A percentile compares a stretch with the other conserved stretches of the same genome.
These are phyloP conservation scores for Pardalotus punctatus DNA, from an alignment of 2,113 vertebrate species.

Conservation along the genomic window DNA sequence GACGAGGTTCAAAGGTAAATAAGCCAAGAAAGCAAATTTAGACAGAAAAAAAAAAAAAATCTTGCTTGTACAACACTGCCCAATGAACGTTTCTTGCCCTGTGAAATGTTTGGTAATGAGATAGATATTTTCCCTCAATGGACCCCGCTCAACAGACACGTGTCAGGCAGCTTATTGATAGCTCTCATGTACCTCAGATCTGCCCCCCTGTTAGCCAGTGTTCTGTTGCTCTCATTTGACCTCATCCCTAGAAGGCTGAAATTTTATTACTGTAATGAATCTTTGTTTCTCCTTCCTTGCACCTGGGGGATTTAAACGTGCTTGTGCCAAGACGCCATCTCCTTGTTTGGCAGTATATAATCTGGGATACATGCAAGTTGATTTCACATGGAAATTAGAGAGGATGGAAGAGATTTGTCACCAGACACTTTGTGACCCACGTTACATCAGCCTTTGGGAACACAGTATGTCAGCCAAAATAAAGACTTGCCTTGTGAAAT, in stretches of 20 bases:
- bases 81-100: background rate
- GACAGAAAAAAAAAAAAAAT: background rate
- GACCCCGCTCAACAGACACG: background rate
- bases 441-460: conserved; percentile 31
- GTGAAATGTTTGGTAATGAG: background rate
- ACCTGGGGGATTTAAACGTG: background rate
- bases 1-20: background rate
- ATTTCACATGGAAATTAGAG: conserved; percentile 27
- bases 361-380: background rate
- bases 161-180: background rate
- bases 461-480: background rate
- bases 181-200: background rate
- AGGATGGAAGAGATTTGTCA: conserved; percentile 27
- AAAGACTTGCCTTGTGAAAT: background rate
- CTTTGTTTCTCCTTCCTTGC: conserved; percentile 34
- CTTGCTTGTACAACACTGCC: background rate
- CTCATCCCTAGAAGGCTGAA: conserved; percentile 43
- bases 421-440: background rate
- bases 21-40: background rate
- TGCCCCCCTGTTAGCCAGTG: background rate
- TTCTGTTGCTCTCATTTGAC: conserved; percentile 22
- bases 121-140: background rate
- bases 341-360: background rate
- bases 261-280: conserved; percentile 54
- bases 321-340: background rate